Evolutionary conservation across 1,140 invertebrate genomes (phyloP).

Genomic region (Paralvinella palmiformis): DNA sequence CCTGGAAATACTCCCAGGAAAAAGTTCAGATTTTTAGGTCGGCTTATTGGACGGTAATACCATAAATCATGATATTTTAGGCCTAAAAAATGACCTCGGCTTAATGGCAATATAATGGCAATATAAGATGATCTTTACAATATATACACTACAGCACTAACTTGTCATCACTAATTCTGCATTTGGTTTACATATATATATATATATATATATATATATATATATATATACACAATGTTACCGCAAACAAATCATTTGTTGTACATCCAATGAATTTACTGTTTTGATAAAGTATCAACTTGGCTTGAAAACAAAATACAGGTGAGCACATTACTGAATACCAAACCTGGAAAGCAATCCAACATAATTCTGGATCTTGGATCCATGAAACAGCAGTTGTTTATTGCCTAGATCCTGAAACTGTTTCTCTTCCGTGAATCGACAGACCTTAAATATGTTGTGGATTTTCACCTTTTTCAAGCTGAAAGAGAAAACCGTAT

Average conservation of each 20-base stretch:
- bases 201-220: not conserved
- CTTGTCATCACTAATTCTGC: not conserved
- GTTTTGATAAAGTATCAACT: not conserved
- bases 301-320: not conserved
- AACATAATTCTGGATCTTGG: constrained; percentile 39
- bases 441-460: constrained; percentile 32
- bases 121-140: no score
- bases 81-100: no score
- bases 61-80: no score
- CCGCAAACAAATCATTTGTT: not conserved
- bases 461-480: constrained; percentile 23
- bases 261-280: no score
- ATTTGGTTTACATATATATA: not conserved
- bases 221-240: not conserved
- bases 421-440: constrained; percentile 31
- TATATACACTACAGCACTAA: no score
- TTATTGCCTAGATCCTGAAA: constrained; percentile 29
- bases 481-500: not conserved
- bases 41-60: no score
- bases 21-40: no score
- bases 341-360: constrained; percentile 46
- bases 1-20: no score
- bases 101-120: no score
- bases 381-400: constrained; percentile 39
- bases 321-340: not conserved